Evolutionary conservation across 2,888 invertebrate genomes (phyloP).

Genomic region (Sturmia bella): DNA sequence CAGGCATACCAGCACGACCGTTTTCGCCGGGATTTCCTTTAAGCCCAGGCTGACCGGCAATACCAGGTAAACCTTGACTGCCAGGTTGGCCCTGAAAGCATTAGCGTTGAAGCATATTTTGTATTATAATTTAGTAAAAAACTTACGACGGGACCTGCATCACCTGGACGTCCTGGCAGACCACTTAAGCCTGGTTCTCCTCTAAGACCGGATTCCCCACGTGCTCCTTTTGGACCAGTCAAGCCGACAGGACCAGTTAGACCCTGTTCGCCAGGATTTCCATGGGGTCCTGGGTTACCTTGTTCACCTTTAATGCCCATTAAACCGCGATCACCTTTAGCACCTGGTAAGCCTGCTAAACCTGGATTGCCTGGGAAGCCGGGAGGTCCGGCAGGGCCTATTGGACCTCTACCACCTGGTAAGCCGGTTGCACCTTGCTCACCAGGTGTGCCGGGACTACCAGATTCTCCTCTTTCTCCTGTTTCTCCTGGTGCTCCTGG

Average conservation of each 20-base stretch:
- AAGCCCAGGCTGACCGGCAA: slow-evolving; percentile 86
- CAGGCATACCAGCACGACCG: slow-evolving; percentile 86
- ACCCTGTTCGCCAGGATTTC: slow-evolving; percentile 83
- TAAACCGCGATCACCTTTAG: slow-evolving; percentile 89
- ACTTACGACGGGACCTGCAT: slow-evolving; percentile 87
- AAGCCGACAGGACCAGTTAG: slow-evolving; percentile 83
- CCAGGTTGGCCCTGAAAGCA: slow-evolving; percentile 87
- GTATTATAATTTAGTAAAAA: background rate
- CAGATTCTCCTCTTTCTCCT: slow-evolving; percentile 90
- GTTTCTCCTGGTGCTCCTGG: slow-evolving; percentile 91
- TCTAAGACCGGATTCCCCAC: slow-evolving; percentile 89
- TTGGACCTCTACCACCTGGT: slow-evolving; percentile 88
- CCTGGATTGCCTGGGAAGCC: slow-evolving; percentile 88
- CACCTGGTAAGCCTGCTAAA: slow-evolving; percentile 86
- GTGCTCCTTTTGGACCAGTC: slow-evolving; percentile 87
- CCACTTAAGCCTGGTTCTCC: slow-evolving; percentile 89
- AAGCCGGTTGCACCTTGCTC: slow-evolving; percentile 88
- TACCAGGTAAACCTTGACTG: slow-evolving; percentile 86
- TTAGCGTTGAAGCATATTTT: background rate
- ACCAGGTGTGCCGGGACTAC: slow-evolving; percentile 87
- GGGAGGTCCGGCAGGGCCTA: slow-evolving; percentile 87
- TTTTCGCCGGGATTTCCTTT: slow-evolving; percentile 88
- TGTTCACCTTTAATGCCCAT: slow-evolving; percentile 88
- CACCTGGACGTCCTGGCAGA: slow-evolving; percentile 90
- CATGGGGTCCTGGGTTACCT: slow-evolving; percentile 85